Conservation (phyloP, 2,888 invertebrate species). For the Podotricha telesiphe region DNA sequence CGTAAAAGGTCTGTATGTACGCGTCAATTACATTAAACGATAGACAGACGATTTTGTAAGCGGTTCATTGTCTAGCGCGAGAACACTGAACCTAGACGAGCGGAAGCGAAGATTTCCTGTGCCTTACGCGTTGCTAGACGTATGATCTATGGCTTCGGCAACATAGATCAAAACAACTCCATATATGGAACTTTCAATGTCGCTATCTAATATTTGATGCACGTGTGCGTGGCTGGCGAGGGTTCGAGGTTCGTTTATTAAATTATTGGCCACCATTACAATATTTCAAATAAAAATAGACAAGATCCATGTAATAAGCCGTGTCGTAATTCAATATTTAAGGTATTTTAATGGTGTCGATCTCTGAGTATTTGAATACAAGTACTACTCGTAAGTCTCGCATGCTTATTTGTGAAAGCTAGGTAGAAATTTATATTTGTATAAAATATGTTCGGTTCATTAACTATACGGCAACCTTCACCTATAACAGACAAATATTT, state of each 20-base stretch:
- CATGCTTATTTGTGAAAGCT: neutral
- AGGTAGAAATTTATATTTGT: neutral
- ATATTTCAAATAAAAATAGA: conserved; percentile 37
- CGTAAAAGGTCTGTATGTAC: conserved; percentile 64
- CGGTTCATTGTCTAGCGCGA: conserved; percentile 71
- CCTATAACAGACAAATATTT: too few relatives aligned
- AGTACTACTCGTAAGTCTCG: neutral
- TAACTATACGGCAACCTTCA: too few relatives aligned
- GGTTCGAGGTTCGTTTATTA: conserved; percentile 23
- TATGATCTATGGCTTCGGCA: conserved; percentile 58
- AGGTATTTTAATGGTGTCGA: neutral
- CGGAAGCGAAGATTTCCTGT: conserved; percentile 81
- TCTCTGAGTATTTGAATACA: neutral
- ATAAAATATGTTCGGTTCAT: neutral
- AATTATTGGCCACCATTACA: conserved; percentile 32
- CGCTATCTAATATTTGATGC: conserved; percentile 57
- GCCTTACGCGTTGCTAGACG: conserved; percentile 52
- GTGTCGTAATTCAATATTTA: conserved; percentile 29
- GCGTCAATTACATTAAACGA: conserved; percentile 63
- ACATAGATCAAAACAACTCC: conserved; percentile 71
- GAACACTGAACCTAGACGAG: conserved; percentile 72
- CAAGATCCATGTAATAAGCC: conserved; percentile 28
- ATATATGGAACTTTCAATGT: conserved; percentile 65
- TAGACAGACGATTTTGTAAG: conserved; percentile 65
- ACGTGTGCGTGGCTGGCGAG: conserved; percentile 33